Evolutionary conservation across 2,888 invertebrate genomes (phyloP).

Genomic region (Tinea pellionella): DNA sequence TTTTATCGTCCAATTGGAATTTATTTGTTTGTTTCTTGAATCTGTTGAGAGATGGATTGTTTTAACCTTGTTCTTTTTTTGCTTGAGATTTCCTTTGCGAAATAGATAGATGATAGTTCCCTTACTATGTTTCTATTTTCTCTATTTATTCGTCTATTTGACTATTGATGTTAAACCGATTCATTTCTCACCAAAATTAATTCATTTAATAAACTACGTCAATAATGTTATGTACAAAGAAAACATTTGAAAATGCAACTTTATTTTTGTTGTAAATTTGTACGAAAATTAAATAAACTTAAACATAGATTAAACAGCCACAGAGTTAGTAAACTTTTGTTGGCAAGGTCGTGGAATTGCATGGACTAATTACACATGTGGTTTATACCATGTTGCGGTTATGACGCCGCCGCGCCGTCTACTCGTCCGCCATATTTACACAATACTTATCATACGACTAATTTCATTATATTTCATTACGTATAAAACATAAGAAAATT

Average conservation of each 20-base stretch:
- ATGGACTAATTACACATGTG: neutral
- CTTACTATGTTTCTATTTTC: too few relatives aligned
- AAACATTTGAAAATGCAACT: neutral
- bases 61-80: neutral
- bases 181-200: too few relatives aligned
- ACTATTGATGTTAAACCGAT: too few relatives aligned
- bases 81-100: neutral
- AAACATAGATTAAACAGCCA: neutral
- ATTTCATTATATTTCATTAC: too few relatives aligned
- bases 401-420: too few relatives aligned
- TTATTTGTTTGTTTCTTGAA: constrained; percentile 11
- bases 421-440: too few relatives aligned
- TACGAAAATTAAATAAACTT: neutral
- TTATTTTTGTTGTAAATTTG: neutral
- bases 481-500: too few relatives aligned
- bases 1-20: constrained; percentile 6
- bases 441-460: too few relatives aligned
- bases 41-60: neutral
- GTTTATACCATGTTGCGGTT: neutral
- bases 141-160: too few relatives aligned
- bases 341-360: neutral
- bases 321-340: neutral
- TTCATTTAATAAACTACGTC: too few relatives aligned
- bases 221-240: neutral
- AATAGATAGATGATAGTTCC: too few relatives aligned